Base-by-base conservation (phyloP, 2,797 vertebrate genomes). In the Protosalanx chinensis region DNA sequence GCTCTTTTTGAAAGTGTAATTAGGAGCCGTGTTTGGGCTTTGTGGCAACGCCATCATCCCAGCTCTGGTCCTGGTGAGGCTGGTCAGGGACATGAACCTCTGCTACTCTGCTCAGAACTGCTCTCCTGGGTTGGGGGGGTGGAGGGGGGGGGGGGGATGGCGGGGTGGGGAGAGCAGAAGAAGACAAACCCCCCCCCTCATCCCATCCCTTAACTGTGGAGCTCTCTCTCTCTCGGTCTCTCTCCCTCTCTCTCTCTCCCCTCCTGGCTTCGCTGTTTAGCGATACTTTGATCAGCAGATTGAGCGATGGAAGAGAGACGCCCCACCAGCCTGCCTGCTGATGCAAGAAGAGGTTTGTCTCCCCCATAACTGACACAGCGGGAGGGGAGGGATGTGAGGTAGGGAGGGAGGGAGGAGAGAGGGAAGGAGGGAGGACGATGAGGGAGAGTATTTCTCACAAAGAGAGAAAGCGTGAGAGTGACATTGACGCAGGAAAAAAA, bases 201-300 rank as follows among this genome's bases (percentile, higher is more conserved):
- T 18, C 49, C 29, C 3, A 12, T 35, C 27, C 37, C n/a, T 12
- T 89, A 79, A 88, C 83, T 89, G 80, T 78, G 78, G 33, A 80
- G 79, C 82, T 79, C 75, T 77, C 78, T 62, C 23, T 27, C 23
- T 27, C 23, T 27, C 23, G 23, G 23, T 27, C 23, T 27, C 74
- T 76, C 68, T 80, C 71, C 4, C 46, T 27, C 74, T 5, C 67
- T 67, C 71, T 62, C 85, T 77, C 79, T 85, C 85, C 79, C 87
- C 90, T 87, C 82, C 37, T 41, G 37, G 37, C 37, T 41, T 86
- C 79, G 76, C 85, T 85, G 83, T 88, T 90, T 89, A 84, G 85
- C 60, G 5, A 61, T 63, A 81, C 89, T 92, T 91, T 92, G 89
- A 92, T 92, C 87, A 88, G 81, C 76, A 82, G 84, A 89, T 84